These are phyloP conservation scores for Bradypodion ventrale DNA, from an alignment of 2,797 vertebrate species.

Conservation along the genomic window DNA sequence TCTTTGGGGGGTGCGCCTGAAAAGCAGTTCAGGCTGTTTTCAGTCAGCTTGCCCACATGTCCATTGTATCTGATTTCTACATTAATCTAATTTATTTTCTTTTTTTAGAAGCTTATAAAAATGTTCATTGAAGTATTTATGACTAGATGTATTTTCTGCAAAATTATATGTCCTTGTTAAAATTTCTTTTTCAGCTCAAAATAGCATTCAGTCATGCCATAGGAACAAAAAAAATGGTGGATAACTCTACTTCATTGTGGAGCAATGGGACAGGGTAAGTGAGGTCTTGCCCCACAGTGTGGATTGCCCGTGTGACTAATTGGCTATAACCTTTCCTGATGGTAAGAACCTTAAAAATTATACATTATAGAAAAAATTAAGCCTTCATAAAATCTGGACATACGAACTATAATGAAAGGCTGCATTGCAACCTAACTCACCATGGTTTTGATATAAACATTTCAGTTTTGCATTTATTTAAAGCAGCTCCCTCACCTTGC, in stretches of 20 bases:
- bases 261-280: no score
- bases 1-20: no score
- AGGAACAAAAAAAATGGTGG: background rate
- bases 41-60: background rate
- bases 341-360: background rate
- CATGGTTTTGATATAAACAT: constrained; percentile 17
- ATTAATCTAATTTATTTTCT: background rate
- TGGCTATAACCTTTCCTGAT: no score
- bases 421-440: background rate
- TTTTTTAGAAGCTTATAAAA: background rate
- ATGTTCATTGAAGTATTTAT: background rate
- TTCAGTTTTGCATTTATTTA: no score
- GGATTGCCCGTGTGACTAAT: no score
- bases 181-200: background rate
- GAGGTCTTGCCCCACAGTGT: no score
- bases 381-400: background rate
- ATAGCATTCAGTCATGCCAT: background rate
- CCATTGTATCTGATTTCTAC: background rate
- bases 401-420: background rate
- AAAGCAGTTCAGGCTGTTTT: background rate
- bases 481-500: no score
- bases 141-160: background rate
- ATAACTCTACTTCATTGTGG: no score
- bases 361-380: background rate
- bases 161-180: background rate